Evolutionary conservation across 2,113 vertebrate genomes (phyloP).

Genomic region (Pantherophis guttatus): DNA sequence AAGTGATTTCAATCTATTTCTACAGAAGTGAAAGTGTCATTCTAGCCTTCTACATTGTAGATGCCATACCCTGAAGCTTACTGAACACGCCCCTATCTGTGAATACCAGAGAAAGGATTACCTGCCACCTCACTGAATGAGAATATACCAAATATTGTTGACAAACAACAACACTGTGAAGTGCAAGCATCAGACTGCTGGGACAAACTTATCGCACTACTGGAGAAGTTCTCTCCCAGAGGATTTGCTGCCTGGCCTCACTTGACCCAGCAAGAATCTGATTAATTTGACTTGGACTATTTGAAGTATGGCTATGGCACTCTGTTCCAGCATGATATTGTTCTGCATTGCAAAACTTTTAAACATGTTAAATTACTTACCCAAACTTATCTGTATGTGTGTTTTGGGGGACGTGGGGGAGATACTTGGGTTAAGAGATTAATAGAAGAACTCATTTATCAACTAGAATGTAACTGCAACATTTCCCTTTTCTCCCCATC

Average conservation of each 20-base stretch:
- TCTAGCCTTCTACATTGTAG: background rate
- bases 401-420: too few species aligned
- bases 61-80: background rate
- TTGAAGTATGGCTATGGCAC: background rate
- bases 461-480: background rate
- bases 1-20: background rate
- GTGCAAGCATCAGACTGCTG: background rate
- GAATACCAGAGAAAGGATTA: background rate
- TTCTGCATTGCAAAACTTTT: background rate
- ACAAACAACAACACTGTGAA: background rate
- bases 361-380: background rate
- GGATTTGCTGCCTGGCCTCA: background rate
- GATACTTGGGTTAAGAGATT: background rate
- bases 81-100: background rate
- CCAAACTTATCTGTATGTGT: background rate
- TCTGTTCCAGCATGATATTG: background rate
- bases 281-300: background rate
- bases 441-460: background rate
- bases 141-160: background rate
- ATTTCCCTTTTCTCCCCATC: background rate
- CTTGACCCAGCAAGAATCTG: background rate
- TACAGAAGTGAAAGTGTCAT: background rate
- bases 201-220: background rate
- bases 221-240: background rate
- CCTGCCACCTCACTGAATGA: background rate